Percentiles rank a stretch among this genome's conserved stretches.
Conservation (phyloP, 1,140 invertebrate species). For the Caenorhabditis tropicalis region DNA sequence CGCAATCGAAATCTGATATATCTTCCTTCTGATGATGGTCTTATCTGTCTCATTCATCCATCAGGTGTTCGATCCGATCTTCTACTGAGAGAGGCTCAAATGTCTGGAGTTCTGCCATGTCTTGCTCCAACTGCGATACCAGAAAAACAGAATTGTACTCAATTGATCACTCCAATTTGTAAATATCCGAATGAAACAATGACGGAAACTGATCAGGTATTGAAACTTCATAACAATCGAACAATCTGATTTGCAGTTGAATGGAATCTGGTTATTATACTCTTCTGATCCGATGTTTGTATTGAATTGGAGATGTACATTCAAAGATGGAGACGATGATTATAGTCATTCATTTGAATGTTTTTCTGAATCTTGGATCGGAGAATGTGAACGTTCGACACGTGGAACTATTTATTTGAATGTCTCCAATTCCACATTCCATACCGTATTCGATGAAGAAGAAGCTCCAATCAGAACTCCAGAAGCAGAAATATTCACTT, state of each 20-base stretch:
- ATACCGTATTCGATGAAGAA: not conserved
- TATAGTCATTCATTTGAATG: conserved; percentile 31
- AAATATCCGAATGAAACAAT: conserved; percentile 27
- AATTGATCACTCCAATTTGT: conserved; percentile 11
- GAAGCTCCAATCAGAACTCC: conserved; percentile 29
- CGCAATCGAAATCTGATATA: conserved; percentile 26
- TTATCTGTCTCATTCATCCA: conserved; percentile 4
- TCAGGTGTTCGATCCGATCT: conserved; percentile 1
- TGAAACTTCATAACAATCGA: not conserved
- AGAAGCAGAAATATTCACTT: conserved; percentile 45
- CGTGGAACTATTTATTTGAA: not conserved
- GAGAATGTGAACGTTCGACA: conserved; percentile 42
- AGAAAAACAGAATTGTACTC: conserved; percentile 11
- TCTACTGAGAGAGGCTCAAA: conserved; percentile 46
- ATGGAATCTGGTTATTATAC: conserved; percentile 42
- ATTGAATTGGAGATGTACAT: conserved; percentile 36
- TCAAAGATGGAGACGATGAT: conserved; percentile 19
- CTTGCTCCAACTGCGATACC: not conserved
- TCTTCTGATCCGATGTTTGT: conserved; percentile 48
- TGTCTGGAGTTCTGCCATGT: conserved; percentile 46
- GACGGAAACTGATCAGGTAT: conserved; percentile 33
- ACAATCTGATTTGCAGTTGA: conserved; percentile 17
- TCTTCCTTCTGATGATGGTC: conserved; percentile 8
- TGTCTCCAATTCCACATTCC: conserved; percentile 8
- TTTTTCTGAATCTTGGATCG: conserved; percentile 49